A percentile compares a stretch with the other conserved stretches of the same genome.
phyloP scores from a whole-genome alignment of 2,797 vertebrate species.

The Borostomias antarcticus region DNA sequence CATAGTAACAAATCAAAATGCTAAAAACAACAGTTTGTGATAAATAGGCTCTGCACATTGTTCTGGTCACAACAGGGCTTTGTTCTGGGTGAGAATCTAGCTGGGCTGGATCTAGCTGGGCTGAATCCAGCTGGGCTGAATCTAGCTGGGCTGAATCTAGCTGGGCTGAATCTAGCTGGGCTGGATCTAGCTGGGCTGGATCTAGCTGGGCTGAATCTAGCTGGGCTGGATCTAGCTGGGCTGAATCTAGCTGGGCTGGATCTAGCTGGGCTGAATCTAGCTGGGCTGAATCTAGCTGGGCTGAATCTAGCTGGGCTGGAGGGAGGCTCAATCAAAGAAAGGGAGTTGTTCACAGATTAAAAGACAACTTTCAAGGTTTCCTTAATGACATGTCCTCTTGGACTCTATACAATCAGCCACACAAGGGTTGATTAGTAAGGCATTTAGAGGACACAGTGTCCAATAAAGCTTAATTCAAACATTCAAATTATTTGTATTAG shows the following conservation, averaged over 20 bases:
- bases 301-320: background rate
- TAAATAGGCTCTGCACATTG: background rate
- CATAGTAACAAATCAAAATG: no score
- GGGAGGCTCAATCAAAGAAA: background rate
- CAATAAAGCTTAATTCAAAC: background rate
- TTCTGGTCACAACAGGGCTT: background rate
- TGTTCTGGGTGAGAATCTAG: background rate
- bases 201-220: no score
- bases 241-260: no score
- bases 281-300: no score
- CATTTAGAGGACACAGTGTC: background rate
- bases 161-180: no score
- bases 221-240: no score
- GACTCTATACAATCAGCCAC: background rate
- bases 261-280: no score
- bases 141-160: no score
- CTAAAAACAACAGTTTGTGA: background rate
- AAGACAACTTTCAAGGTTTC: slow-evolving; percentile 5
- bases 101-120: no score
- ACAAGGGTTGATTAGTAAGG: background rate
- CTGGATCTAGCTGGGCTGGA: no score
- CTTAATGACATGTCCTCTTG: slow-evolving; percentile 6
- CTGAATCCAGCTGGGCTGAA: no score
- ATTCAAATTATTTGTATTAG: no score
- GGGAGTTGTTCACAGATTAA: slow-evolving; percentile 1